Evolutionary conservation across 2,113 vertebrate species (phyloP), one percentile per base, ranked within the genome.

Genomic region (Phalacrocorax aristotelis): DNA sequence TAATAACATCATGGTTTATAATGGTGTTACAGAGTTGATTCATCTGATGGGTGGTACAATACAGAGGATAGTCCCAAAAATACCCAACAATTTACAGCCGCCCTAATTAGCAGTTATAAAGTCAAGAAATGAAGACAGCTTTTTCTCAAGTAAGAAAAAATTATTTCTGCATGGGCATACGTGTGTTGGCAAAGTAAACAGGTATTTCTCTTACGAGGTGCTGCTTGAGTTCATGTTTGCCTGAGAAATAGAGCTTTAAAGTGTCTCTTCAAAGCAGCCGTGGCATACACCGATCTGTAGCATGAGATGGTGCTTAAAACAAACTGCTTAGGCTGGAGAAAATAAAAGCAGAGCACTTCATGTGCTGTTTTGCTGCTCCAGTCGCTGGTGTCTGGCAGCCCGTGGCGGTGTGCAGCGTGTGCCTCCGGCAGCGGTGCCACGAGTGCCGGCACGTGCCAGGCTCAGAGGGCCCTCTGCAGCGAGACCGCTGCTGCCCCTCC

Each of bases 371-470:
- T 19, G 55, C 57, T 49, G 38, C 38, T 49, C 70, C 0, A 0
- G 1, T 64, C 25, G 18, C 71, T 17, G 61, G 71, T 58, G 70
- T 3, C 58, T 9, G 1, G 42, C 8, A 5, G 62, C 42, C 64
- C 1, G 0, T 7, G 13, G 71, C 10, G 4, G 2, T 2, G 52
- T 19, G 60, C 83, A 18, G 4, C 1, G 10, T 57, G 49, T 52
- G 36, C 21, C 27, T 36, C 20, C 2, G 4, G 18, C 72, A 21
- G 57, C 5, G 4, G 19, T 27, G 57, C 57, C 11, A 3, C 4
- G 13, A 42, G 29, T 20, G 29, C 60, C 6, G 2, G 23, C 4
- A 1, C 3, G 4, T 19, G 64, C 40, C 51, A 22, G 58, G 36
- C 36, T 64, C 16, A 4, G 14, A 46, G 54, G 21, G 55, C 77